A percentile compares a stretch with the other conserved stretches of the same genome.
Evolutionary conservation across 2,113 vertebrate genomes (phyloP).

Genomic region (Bubalus kerabau): DNA sequence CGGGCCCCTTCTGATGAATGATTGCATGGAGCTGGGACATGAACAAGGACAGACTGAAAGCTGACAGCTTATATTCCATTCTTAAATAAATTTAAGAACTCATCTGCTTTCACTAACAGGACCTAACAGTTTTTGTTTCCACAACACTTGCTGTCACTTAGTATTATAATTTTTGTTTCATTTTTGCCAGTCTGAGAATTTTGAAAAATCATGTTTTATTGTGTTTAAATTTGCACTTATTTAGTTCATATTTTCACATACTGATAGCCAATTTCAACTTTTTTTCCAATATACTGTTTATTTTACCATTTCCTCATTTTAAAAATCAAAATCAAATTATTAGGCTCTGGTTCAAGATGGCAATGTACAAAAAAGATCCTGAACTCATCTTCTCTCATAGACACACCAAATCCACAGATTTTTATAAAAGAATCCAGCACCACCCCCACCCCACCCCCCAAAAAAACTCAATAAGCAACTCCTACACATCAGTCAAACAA

Average conservation of each 20-base stretch:
- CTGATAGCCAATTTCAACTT: background rate
- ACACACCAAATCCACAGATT: background rate
- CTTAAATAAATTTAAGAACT: background rate
- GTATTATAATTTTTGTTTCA: background rate
- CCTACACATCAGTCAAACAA: background rate
- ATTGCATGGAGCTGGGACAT: background rate
- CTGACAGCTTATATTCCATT: background rate
- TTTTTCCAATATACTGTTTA: background rate
- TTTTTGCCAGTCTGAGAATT: background rate
- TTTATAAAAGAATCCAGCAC: background rate
- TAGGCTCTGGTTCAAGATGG: background rate
- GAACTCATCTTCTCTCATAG: background rate
- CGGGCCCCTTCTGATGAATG: background rate
- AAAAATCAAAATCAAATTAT: background rate
- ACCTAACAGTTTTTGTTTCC: background rate
- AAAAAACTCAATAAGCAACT: background rate
- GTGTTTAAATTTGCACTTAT: background rate
- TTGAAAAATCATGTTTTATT: background rate
- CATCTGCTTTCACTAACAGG: background rate
- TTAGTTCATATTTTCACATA: background rate
- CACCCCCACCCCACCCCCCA: fast-evolving
- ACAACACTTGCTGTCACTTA: background rate
- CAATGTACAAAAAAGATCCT: background rate
- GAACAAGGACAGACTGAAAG: background rate
- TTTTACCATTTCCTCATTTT: background rate